Conservation (phyloP, 1,140 invertebrate genomes). For the Apis florea region DNA sequence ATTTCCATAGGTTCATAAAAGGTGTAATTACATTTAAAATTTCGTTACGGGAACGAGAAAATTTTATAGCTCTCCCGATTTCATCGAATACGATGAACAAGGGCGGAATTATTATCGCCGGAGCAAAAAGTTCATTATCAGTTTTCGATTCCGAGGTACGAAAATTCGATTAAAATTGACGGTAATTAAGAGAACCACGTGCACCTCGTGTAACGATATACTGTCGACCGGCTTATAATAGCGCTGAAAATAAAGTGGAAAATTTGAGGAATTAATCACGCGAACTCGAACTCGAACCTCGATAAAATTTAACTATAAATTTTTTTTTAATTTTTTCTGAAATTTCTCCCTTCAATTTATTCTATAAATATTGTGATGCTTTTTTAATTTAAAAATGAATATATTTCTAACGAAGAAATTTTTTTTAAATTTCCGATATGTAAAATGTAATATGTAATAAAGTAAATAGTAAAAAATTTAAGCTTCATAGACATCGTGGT, state of each 20-base stretch:
- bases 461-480: background rate
- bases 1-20: background rate
- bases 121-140: conserved; percentile 8
- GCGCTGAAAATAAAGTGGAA: background rate
- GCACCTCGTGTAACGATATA: background rate
- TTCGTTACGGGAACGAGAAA: background rate
- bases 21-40: background rate
- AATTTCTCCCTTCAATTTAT: no score
- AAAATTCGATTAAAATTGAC: conserved; percentile 18
- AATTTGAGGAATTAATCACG: conserved; percentile 5
- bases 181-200: conserved; percentile 5
- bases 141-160: conserved; percentile 2
- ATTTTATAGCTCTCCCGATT: background rate
- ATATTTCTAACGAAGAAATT: no score
- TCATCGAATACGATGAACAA: conserved; percentile 4
- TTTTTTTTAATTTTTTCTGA: no score
- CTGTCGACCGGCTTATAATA: background rate
- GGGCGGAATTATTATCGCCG: background rate
- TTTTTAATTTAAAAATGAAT: no score
- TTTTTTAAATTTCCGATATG: no score
- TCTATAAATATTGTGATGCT: no score
- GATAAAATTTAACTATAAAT: background rate
- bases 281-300: background rate
- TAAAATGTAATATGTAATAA: no score
- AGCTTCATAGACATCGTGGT: background rate